These are phyloP conservation scores for Enteromius anoplus DNA, from an alignment of 2,797 vertebrate species.

Conservation along the genomic window DNA sequence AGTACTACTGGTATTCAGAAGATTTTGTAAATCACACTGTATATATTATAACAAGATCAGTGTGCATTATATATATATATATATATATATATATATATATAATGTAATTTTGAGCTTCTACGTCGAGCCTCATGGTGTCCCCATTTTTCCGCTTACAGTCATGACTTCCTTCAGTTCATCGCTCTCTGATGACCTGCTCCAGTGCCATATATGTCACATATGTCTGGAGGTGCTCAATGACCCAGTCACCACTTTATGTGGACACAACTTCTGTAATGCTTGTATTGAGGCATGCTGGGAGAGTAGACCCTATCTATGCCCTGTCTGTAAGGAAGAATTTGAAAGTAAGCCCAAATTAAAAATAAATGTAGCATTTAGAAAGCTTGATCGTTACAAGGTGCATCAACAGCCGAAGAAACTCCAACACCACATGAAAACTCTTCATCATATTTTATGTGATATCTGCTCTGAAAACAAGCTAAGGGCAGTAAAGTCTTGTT, in stretches of 20 bases:
- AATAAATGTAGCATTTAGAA: conserved; percentile 15
- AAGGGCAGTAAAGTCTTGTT: conserved; percentile 39
- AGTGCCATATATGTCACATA: not conserved
- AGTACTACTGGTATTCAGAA: not conserved
- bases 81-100: too few relatives aligned
- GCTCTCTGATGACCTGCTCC: not conserved
- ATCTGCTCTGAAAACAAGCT: conserved; percentile 21
- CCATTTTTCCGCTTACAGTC: conserved; percentile 14
- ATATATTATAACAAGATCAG: not conserved
- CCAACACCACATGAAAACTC: not conserved
- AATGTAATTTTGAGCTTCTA: not conserved
- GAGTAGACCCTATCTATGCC: not conserved
- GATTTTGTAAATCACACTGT: not conserved
- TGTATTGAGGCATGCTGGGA: conserved; percentile 21
- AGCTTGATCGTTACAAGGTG: conserved; percentile 4
- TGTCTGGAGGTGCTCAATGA: conserved; percentile 4
- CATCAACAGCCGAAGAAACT: not conserved
- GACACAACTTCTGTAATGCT: conserved; percentile 35
- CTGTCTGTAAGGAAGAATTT: conserved; percentile 6
- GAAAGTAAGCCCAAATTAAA: conserved; percentile 1
- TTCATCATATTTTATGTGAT: conserved; percentile 11
- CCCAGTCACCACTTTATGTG: conserved; percentile 29
- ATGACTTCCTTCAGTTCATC: conserved; percentile 5
- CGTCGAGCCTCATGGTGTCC: not conserved
- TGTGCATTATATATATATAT: too few relatives aligned